phyloP scores from a whole-genome alignment of 2,888 invertebrate species.

The Crocallis elinguaria region DNA sequence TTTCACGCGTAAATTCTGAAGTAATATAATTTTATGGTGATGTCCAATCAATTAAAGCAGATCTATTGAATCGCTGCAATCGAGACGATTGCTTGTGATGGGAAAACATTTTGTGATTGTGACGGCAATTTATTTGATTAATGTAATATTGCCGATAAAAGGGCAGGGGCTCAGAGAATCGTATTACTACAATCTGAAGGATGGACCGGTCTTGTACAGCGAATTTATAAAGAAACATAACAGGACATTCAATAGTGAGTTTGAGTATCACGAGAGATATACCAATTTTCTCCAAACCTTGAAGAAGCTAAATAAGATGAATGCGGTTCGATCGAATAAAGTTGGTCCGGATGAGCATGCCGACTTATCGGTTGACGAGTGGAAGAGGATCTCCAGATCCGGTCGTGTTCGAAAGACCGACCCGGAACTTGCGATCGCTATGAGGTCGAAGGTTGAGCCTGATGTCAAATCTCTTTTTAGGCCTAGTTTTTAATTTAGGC shows the following conservation, averaged over 20 bases:
- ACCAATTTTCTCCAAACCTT: constrained; percentile 57
- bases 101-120: constrained; percentile 27
- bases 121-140: constrained; percentile 27
- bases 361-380: constrained; percentile 53
- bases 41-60: constrained; percentile 35
- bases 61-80: constrained; percentile 27
- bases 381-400: constrained; percentile 9
- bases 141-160: constrained; percentile 20
- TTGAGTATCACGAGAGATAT: constrained; percentile 54
- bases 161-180: constrained; percentile 16
- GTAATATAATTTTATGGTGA: constrained; percentile 34
- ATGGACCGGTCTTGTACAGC: constrained; percentile 43
- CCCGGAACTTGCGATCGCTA: constrained; percentile 42
- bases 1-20: constrained; percentile 43
- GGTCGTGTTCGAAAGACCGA: constrained; percentile 41
- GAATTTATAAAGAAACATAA: constrained; percentile 46
- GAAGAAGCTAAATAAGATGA: constrained; percentile 54
- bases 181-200: constrained; percentile 41
- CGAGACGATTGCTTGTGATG: constrained; percentile 32
- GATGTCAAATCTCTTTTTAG: constrained; percentile 35
- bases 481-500: background rate
- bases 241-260: constrained; percentile 45
- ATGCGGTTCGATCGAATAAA: constrained; percentile 45
- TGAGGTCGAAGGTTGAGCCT: constrained; percentile 18
- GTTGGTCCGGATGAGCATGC: constrained; percentile 58